These are phyloP conservation scores for Coturnix japonica DNA, from an alignment of 2,113 vertebrate species.

Conservation along the genomic window DNA sequence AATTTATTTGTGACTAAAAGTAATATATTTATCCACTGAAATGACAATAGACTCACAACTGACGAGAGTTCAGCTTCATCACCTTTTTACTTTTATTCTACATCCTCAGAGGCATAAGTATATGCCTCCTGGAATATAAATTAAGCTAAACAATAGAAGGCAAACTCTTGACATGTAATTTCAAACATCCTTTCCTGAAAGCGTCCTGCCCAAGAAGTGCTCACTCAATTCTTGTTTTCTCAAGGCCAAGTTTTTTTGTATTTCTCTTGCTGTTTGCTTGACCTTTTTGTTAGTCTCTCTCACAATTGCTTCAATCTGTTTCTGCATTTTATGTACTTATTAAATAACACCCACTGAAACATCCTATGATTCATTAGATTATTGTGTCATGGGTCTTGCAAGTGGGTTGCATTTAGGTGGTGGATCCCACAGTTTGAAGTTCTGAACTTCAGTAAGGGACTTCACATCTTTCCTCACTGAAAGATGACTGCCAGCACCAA, in stretches of 20 bases:
- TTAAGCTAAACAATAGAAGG: neutral
- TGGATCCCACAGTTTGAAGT: neutral
- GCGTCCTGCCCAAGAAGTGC: neutral
- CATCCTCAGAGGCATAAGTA: neutral
- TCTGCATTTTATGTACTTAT: slow-evolving; percentile 27
- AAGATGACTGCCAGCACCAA: neutral
- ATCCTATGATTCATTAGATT: slow-evolving; percentile 38
- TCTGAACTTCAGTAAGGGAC: neutral
- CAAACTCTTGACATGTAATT: neutral
- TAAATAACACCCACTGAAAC: slow-evolving; percentile 45
- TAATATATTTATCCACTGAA: neutral
- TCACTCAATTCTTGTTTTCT: neutral
- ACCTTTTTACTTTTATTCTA: neutral
- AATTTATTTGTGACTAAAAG: neutral
- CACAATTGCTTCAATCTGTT: slow-evolving; percentile 43
- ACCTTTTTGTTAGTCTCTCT: slow-evolving; percentile 27
- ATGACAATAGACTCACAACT: neutral
- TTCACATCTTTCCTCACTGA: neutral
- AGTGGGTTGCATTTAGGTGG: neutral
- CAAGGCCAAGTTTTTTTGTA: neutral
- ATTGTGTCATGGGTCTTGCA: slow-evolving; percentile 17
- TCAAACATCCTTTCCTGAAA: slow-evolving; percentile 16
- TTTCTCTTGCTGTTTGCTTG: slow-evolving; percentile 14
- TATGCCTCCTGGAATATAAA: neutral
- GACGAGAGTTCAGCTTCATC: neutral